Evolutionary conservation across 2,888 invertebrate genomes (phyloP), one percentile per base, ranked within the genome.

Genomic region (Noctuana brunneofusca): DNA sequence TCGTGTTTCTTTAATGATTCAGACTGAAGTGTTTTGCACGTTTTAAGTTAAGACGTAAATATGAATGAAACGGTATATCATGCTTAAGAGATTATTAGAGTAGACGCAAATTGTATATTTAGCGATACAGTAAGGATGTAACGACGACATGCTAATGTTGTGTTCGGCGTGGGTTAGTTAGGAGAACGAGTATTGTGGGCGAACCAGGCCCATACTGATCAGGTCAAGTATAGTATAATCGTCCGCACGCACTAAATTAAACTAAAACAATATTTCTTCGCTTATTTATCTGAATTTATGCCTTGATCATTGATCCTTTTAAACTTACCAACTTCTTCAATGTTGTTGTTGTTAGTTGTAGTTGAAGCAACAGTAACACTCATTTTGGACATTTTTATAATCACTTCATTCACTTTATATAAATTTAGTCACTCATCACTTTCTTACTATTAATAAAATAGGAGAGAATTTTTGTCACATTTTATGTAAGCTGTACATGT

Each of bases 251-350:
- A 43, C n/a, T n/a, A n/a, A n/a, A 58, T 58, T 50, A 38, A 58
- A 50, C 48, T 22, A 22, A 8, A 48, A 22, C 12, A 6, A 35
- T 35, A 12, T 27, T 41, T 1, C 14, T 16, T 41, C 41, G 5
- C 46, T 46, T 46, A 12, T 20, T 20, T 4, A 4, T 22, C 11
- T 20, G 12, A n/a, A 35, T 35, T n/a, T n/a, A n/a, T n/a, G 4
- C 5, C n/a, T 35, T 35, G n/a, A 9, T 3, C 5, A 22, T 14
- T 18, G n/a, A 46, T 56, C 57, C n/a, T 20, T 48, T 62, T 11
- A 27, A 67, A 86, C 89, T 89, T 81, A 89, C 89, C 88, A 64
- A 84, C 78, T 76, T 88, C 89, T 66, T 86, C 87, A 69, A n/a
- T n/a, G n/a, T 78, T 85, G 71, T 78, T 79, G 66, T 64, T 65